These are phyloP conservation scores for Platypus cylindrus DNA, from an alignment of 2,888 invertebrate genomes.

Conservation along the genomic window DNA sequence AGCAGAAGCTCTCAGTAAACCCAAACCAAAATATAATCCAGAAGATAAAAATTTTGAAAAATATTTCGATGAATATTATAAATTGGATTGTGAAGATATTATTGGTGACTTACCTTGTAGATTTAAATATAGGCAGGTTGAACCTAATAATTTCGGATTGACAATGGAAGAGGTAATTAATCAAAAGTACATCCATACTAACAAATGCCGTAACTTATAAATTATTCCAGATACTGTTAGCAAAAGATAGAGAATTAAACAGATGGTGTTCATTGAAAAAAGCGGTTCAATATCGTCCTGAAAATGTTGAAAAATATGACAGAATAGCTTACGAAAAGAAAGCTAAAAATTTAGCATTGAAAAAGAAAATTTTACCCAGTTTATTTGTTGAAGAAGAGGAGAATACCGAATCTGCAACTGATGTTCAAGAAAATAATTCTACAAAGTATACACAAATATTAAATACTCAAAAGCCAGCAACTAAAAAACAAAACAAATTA, in stretches of 20 bases:
- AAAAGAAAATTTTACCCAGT: conserved; percentile 67
- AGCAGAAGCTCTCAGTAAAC: conserved; percentile 53
- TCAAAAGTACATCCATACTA: background rate
- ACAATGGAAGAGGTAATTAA: conserved; percentile 70
- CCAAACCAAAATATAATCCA: conserved; percentile 81
- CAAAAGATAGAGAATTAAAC: conserved; percentile 88
- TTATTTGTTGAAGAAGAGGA: conserved; percentile 44
- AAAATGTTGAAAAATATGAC: conserved; percentile 69
- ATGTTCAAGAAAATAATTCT: conserved; percentile 11
- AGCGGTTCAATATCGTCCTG: conserved; percentile 63
- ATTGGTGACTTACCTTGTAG: conserved; percentile 83
- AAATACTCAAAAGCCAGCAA: background rate
- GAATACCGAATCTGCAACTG: conserved; percentile 9
- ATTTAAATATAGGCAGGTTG: conserved; percentile 84
- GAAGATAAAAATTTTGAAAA: conserved; percentile 64
- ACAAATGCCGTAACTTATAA: background rate
- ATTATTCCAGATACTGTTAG: conserved; percentile 62
- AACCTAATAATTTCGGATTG: conserved; percentile 85
- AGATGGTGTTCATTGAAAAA: conserved; percentile 90
- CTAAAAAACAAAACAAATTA: conserved; percentile 5
- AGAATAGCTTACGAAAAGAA: conserved; percentile 61
- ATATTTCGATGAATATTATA: conserved; percentile 91
- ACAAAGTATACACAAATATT: conserved; percentile 1
- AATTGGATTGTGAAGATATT: conserved; percentile 90
- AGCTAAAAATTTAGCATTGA: conserved; percentile 57